Evolutionary conservation across 2,113 vertebrate genomes (phyloP).

Genomic region (Tiliqua scincoides): DNA sequence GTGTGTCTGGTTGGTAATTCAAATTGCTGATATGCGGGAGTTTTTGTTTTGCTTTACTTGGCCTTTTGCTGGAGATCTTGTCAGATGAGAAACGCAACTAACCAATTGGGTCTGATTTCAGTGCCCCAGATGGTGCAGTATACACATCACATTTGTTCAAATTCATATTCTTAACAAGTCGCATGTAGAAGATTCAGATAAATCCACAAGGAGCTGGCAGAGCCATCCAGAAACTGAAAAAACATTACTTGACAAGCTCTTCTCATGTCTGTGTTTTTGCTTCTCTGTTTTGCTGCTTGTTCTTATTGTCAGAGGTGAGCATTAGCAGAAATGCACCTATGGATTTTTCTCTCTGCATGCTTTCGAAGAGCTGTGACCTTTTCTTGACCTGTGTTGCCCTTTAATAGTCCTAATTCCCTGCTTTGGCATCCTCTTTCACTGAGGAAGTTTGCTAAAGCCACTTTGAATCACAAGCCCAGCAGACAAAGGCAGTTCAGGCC

Average conservation of each 20-base stretch:
- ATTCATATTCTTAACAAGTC: background rate
- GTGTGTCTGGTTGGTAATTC: background rate
- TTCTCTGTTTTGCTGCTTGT: background rate
- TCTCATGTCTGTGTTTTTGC: background rate
- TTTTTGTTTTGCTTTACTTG: background rate
- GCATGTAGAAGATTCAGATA: background rate
- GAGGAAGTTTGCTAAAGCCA: background rate
- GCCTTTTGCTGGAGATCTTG: background rate
- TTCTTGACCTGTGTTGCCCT: background rate
- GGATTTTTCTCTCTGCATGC: constrained; percentile 43
- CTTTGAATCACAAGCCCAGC: background rate
- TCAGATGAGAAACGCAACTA: background rate
- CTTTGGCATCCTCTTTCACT: constrained; percentile 9
- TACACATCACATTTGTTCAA: background rate
- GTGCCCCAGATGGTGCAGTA: background rate
- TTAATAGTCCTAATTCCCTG: constrained; percentile 12
- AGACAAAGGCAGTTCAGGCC: background rate
- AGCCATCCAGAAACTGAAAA: background rate
- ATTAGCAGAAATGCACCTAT: constrained; percentile 36
- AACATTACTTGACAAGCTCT: background rate
- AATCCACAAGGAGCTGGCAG: background rate
- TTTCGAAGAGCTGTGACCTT: constrained; percentile 22
- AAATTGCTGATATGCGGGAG: background rate
- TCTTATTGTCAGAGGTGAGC: background rate
- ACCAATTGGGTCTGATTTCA: background rate